Base-by-base conservation (phyloP, 1,140 invertebrate genomes). In the Drosophila athabasca region DNA sequence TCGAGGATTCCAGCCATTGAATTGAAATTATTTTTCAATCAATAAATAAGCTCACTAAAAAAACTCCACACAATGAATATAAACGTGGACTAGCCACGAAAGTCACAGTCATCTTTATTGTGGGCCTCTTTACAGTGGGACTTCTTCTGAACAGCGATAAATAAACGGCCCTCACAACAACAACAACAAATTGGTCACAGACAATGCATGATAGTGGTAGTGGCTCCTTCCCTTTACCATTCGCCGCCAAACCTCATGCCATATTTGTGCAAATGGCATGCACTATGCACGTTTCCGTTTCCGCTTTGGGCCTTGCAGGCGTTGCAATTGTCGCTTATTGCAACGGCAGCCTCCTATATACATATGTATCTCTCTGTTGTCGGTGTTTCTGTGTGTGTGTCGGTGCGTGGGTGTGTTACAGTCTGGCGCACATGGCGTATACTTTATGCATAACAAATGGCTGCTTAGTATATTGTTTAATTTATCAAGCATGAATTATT, bases 401-500 rank as follows among this genome's bases (percentile, higher is more conserved):
- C 7, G 24, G n/a, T 61, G 59, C 31, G 69, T 60, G 81, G 65
- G 83, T 62, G 83, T 66, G 78, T 74, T 46, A 68, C 64, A 78
- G 74, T 78, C 69, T 79, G 76, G 67, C 64, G 72, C 79, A 83
- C 79, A 88, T 83, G 76, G 71, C 62, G 79, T 69, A 88, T 88
- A 88, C 76, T 78, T 83, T 79, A 83, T 88, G 79, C 84, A 88
- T 88, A 88, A 88, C 79, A 89, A 88, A 88, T 88, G 83, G 62
- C 76, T 73, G 72, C 76, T 73, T 71, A 83, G 69, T 88, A 88
- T 89, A 88, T 89, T 88, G 84, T 88, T 88, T 88, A 88, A 88
- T 88, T 88, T 88, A 88, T 88, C 83, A 89, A 79, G 79, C 79
- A 89, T 88, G 83, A 79, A 88, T 83, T 88, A 88, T 88, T 89